Conservation (phyloP, 2,797 vertebrate species). For the Phalanger gymnotis region DNA sequence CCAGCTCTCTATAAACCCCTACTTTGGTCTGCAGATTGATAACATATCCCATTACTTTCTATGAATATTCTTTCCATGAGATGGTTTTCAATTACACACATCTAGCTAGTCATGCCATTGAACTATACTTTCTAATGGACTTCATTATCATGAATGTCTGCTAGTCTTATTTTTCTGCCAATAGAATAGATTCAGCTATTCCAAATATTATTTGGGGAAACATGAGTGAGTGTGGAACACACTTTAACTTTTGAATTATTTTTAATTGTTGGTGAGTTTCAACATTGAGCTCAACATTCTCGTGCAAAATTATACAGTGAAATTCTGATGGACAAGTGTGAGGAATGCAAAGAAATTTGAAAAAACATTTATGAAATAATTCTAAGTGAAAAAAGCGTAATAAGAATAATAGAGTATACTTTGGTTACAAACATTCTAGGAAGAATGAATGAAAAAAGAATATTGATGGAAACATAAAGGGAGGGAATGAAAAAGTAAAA, state of each 20-base stretch:
- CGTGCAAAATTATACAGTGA: conserved; percentile 26
- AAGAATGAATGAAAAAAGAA: neutral
- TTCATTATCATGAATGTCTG: neutral
- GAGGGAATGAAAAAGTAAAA: neutral
- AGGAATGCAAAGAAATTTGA: neutral
- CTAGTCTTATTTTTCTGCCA: conserved; percentile 42
- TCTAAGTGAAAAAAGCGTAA: neutral
- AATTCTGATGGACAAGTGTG: conserved; percentile 26
- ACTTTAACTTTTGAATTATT: conserved; percentile 44
- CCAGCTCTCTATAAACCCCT: neutral
- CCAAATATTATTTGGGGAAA: conserved; percentile 40
- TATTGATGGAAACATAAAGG: neutral
- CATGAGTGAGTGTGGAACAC: neutral
- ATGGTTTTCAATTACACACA: neutral
- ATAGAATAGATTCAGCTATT: conserved; percentile 49
- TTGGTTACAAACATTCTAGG: neutral
- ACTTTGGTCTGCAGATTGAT: neutral
- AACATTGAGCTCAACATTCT: conserved; percentile 18
- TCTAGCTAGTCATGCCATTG: neutral
- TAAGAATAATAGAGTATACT: neutral
- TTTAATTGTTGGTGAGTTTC: conserved; percentile 44
- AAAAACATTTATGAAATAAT: neutral
- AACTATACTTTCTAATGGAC: conserved; percentile 12
- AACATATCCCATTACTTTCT: neutral
- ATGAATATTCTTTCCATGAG: neutral